These are phyloP conservation scores for Crocallis elinguaria DNA, from an alignment of 2,888 invertebrate species.

Conservation along the genomic window DNA sequence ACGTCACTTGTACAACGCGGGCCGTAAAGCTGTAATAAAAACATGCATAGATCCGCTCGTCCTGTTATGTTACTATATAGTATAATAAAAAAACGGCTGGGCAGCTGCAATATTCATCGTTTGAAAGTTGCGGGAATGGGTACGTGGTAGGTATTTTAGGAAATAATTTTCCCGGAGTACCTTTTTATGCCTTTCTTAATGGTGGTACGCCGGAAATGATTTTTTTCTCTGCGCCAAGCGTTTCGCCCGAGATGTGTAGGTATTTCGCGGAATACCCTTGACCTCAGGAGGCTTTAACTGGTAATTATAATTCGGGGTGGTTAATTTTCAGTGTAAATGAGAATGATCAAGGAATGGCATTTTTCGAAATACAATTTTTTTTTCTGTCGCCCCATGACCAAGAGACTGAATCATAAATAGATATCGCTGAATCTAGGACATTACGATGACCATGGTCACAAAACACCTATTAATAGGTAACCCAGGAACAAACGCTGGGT, in stretches of 20 bases:
- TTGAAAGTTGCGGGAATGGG: conserved; percentile 1
- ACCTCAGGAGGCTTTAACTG: conserved; percentile 12
- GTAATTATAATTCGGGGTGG: conserved; percentile 13
- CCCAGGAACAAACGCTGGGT: no score
- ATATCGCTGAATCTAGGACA: no score
- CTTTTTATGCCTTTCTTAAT: conserved; percentile 5
- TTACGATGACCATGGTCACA: no score
- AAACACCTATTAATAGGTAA: no score
- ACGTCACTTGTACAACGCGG: no score
- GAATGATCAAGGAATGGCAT: not conserved
- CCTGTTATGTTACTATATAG: no score
- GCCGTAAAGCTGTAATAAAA: no score
- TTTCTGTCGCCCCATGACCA: no score
- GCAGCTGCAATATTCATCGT: no score
- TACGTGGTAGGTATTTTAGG: conserved; percentile 11
- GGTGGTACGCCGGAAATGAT: conserved; percentile 13
- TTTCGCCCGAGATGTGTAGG: conserved; percentile 4
- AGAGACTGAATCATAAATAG: no score
- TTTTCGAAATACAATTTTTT: not conserved
- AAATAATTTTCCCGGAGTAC: conserved; percentile 6
- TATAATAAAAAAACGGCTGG: no score
- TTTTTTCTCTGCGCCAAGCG: conserved; percentile 7
- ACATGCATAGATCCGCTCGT: no score
- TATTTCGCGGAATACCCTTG: conserved; percentile 8
- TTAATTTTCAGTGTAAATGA: conserved; percentile 5